A percentile compares a stretch with the other conserved stretches of the same genome.
phyloP scores from a whole-genome alignment of 2,113 vertebrate species.

The Cacatua alba region DNA sequence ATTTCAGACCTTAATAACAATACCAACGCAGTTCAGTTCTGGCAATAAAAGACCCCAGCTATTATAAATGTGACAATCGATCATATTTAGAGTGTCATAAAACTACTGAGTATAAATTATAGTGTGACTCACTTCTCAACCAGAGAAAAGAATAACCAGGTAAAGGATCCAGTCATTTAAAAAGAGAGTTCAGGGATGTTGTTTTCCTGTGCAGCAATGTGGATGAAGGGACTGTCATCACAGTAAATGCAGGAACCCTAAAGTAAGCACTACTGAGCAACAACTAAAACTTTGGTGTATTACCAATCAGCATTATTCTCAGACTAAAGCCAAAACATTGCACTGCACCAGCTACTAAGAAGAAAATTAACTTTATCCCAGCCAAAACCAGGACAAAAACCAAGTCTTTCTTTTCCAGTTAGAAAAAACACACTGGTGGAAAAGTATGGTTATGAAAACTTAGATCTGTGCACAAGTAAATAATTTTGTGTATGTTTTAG shows the following conservation, averaged over 20 bases:
- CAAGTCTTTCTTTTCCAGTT: not conserved
- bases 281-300: not conserved
- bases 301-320: not conserved
- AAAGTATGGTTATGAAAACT: not conserved
- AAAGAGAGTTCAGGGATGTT: not conserved
- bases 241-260: not conserved
- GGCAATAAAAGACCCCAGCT: not conserved
- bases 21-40: not conserved
- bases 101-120: not conserved
- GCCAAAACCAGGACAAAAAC: not conserved
- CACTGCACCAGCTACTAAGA: not conserved
- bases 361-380: not conserved
- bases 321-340: not conserved
- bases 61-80: not conserved
- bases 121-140: not conserved
- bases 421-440: not conserved
- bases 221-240: not conserved
- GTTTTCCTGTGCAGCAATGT: rapidly evolving
- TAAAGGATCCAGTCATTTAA: not conserved
- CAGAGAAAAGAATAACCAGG: not conserved
- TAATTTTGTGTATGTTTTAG: not conserved
- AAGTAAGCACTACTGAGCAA: not conserved
- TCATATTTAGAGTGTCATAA: not conserved
- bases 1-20: not conserved
- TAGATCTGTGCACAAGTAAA: not conserved